Evolutionary conservation across 2,113 vertebrate species (phyloP), one percentile per base, ranked within the genome.

Genomic region (Upupa epops): DNA sequence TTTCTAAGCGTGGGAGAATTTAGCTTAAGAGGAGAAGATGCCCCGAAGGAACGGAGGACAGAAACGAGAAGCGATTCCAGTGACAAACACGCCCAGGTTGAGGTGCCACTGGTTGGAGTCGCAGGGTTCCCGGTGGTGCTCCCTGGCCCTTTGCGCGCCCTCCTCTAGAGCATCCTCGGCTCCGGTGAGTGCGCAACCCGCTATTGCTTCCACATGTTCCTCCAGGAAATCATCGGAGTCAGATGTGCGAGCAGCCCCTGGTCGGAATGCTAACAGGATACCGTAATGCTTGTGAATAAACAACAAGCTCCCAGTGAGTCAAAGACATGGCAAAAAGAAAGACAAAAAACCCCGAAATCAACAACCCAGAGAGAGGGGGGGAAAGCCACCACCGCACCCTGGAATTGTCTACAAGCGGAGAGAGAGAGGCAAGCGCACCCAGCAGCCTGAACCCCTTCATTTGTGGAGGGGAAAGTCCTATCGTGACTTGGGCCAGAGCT

Each of bases 151-250:
- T 72, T 84, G 95, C 82, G 3, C 52, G 25, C 83, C 63, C 75
- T 70, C 84, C 74, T 13, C 91, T 74, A 71, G 93, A 54, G 95
- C 96, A 87, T 95, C 97, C 95, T 95, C 92, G 95, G 96, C 97
- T 96, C 75, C 94, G 95, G 89, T 89, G 96, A 97, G 92, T 70
- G 95, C 95, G 51, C 84, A 94, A 92, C 96, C 80, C 69, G 92
- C 98, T 98, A 99, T 99, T 98, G 97, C 98, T 99, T 99, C 99
- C 99, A 99, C 98, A 99, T 99, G 99, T 98, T 98, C 92, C 97
- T 96, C 70, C 97, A 97, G 98, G 97, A 97, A 97, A 98, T 86
- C 97, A 94, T 96, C 84, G 97, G 91, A 97, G 97, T 97, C 97
- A 83, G 96, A 97, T 93, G 96, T 96, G 96, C 97, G 98, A 99